These are phyloP conservation scores for Stenurella melanura DNA, from an alignment of 2,888 invertebrate species.

Conservation along the genomic window DNA sequence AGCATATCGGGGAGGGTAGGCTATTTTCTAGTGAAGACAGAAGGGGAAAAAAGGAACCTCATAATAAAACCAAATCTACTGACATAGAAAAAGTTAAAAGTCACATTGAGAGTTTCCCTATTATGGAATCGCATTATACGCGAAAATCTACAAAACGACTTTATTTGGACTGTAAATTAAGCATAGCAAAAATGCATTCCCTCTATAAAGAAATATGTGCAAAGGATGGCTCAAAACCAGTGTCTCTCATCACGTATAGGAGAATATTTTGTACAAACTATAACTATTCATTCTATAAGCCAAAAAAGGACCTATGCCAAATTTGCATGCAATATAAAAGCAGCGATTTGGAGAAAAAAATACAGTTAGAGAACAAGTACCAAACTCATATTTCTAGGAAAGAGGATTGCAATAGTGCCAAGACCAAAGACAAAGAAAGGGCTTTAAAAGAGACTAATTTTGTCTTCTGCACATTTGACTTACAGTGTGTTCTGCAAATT, in stretches of 20 bases:
- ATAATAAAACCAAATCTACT: no score
- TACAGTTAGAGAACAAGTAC: no score
- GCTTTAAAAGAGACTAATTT: neutral
- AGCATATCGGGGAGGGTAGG: no score
- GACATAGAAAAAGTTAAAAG: constrained; percentile 48
- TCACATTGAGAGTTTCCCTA: constrained; percentile 56
- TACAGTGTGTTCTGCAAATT: constrained; percentile 40
- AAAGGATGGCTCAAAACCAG: constrained; percentile 44
- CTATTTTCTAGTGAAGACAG: no score
- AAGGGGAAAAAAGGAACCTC: no score
- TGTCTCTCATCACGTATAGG: constrained; percentile 47
- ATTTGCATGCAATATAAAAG: no score
- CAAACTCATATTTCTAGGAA: neutral
- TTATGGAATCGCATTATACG: constrained; percentile 53
- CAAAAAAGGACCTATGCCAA: constrained; percentile 26
- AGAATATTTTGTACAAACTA: constrained; percentile 48
- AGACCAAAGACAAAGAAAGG: neutral
- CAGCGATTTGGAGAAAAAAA: no score
- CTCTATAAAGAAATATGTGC: constrained; percentile 50
- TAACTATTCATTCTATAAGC: constrained; percentile 17
- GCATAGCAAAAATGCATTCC: constrained; percentile 54
- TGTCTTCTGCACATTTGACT: constrained; percentile 24
- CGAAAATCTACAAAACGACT: constrained; percentile 48
- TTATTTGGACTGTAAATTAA: constrained; percentile 50
- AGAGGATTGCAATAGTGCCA: no score